Conservation (phyloP, 2,797 vertebrate genomes). For the Diplodus puntazzo region DNA sequence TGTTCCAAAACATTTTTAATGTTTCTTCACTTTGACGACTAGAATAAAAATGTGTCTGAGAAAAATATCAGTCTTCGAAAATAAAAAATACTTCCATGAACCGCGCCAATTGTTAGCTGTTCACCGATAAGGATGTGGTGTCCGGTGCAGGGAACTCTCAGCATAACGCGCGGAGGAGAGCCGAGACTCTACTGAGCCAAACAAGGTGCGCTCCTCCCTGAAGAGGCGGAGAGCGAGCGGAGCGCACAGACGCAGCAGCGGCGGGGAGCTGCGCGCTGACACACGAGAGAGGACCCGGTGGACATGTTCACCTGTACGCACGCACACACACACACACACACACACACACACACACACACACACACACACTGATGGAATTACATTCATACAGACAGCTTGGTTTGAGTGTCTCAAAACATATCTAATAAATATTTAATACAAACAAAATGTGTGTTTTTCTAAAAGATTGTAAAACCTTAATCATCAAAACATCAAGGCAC, state of each 20-base stretch:
- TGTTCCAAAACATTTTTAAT: not conserved
- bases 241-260: conserved; percentile 25
- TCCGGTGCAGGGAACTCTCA: conserved; percentile 18
- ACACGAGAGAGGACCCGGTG: not conserved
- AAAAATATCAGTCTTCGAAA: not conserved
- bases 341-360: no score
- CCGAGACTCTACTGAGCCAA: conserved; percentile 29
- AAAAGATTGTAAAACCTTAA: no score
- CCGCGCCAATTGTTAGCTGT: not conserved
- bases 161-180: conserved; percentile 41
- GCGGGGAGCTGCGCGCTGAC: not conserved
- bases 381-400: not conserved
- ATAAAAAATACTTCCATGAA: conserved; percentile 2
- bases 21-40: conserved; percentile 13
- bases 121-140: not conserved
- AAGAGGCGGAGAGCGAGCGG: conserved; percentile 9
- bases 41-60: not conserved
- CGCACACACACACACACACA: no score
- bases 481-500: no score
- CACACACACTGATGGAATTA: no score
- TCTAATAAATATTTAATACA: not conserved
- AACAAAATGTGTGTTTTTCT: not conserved
- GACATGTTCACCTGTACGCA: not conserved
- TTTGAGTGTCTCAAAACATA: not conserved
- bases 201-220: conserved; percentile 47